Evolutionary conservation across 1,140 invertebrate species (phyloP), one percentile per base, ranked within the genome.

Genomic region (Diploscapter pachys): DNA sequence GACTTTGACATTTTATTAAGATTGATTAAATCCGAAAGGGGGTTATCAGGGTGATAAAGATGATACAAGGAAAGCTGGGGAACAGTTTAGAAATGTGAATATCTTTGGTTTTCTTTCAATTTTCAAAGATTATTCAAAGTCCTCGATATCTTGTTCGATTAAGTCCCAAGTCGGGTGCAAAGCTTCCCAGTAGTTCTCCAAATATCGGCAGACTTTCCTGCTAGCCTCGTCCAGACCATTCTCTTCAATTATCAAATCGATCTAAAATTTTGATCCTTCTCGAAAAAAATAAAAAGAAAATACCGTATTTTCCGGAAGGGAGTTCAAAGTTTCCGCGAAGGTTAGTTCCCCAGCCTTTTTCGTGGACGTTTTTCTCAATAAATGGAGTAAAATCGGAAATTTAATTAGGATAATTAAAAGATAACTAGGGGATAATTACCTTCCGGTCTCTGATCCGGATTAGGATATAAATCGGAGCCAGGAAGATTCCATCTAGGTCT

Each of bases 221-320:
- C 65, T 74, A 3, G 73, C 73, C 64, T 59, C 66, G 11, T 13
- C n/a, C 8, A 74, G 50, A 5, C 63, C 73, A 51, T 74, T 74
- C 48, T 74, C 73, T 8, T 74, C 73, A 13, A 74, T 69, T 53
- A 74, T 53, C 73, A 74, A 55, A 54, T 69, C 73, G 50, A 74
- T 59, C 73, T 74, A 56, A 52, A 61, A 48, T 53, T 64, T 65
- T 2, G n/a, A 3, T 8, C 51, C 52, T 5, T 71, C 49, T n/a
- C 5, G n/a, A 51, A 55, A 8, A 59, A 48, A 49, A 31, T 57
- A 5, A 31, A 56, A n/a, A 31, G 62, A 13, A 49, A 48, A 5
- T 48, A 63, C 3, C 57, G 55, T n/a, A 13, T 72, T 3, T 2
- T 4, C 11, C 48, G 55, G 55, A 63, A 71, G 13, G 52, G 49